A percentile compares a stretch with the other conserved stretches of the same genome.
Conservation (phyloP, 2,888 invertebrate species). For the Rotaria magnacalcarata region DNA sequence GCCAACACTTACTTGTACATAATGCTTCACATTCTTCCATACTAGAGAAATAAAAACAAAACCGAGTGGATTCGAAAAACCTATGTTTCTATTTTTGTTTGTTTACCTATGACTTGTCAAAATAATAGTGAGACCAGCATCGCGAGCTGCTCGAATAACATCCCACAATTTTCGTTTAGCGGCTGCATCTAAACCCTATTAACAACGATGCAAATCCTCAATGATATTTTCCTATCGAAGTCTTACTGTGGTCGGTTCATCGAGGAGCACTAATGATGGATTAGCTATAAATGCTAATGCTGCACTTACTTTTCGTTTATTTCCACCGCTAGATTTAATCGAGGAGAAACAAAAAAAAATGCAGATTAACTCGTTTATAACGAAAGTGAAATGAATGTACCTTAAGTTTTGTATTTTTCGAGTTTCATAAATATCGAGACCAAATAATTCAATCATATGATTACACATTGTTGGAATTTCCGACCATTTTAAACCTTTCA, state of each 20-base stretch:
- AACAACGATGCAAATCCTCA: too few species aligned
- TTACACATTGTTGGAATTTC: slow-evolving; percentile 51
- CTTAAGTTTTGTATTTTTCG: slow-evolving; percentile 48
- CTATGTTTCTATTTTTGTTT: too few species aligned
- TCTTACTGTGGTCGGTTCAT: slow-evolving; percentile 58
- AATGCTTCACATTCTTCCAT: slow-evolving; percentile 47
- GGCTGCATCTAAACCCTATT: slow-evolving; percentile 59
- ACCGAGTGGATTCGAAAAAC: too few species aligned
- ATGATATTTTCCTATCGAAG: neutral
- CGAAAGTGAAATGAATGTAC: neutral
- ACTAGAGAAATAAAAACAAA: neutral
- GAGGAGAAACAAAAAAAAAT: too few species aligned
- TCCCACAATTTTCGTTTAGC: slow-evolving; percentile 59
- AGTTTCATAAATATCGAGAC: slow-evolving; percentile 52
- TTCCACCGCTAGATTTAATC: slow-evolving; percentile 57
- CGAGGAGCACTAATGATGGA: slow-evolving; percentile 57
- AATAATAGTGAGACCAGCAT: slow-evolving; percentile 55
- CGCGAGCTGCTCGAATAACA: slow-evolving; percentile 54
- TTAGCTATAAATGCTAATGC: slow-evolving; percentile 60
- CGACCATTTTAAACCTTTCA: slow-evolving; percentile 55
- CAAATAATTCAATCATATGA: slow-evolving; percentile 51
- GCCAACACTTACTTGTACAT: neutral
- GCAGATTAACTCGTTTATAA: neutral
- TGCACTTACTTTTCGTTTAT: slow-evolving; percentile 59
- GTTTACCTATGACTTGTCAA: slow-evolving; percentile 56